Conservation (phyloP, 2,888 invertebrate genomes). For the Allolobophora icterica region DNA sequence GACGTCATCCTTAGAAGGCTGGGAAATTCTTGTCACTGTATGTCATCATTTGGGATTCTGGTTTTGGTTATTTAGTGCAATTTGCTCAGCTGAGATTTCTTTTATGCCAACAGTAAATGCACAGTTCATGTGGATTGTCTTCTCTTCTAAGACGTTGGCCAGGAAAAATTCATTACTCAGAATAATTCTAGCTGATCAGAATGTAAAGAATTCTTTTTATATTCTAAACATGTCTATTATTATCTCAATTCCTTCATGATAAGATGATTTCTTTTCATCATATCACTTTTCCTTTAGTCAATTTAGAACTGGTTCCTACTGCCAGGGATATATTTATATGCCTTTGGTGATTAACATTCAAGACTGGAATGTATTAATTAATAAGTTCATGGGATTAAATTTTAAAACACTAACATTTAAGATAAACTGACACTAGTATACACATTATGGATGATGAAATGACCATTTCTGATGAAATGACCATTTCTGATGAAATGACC, state of each 20-base stretch:
- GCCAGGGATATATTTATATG: not conserved
- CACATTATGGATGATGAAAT: too few species aligned
- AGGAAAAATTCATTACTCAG: not conserved
- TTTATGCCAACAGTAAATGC: not conserved
- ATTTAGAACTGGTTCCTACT: not conserved
- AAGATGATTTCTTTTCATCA: not conserved
- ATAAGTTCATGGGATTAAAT: not conserved
- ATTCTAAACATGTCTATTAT: not conserved
- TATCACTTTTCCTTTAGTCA: not conserved
- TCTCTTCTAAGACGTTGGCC: not conserved
- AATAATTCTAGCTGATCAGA: conserved; percentile 8
- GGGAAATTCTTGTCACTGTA: not conserved
- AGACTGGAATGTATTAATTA: not conserved
- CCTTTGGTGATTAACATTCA: not conserved
- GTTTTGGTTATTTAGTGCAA: not conserved
- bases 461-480: too few species aligned
- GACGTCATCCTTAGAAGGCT: not conserved
- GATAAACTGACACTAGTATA: not conserved
- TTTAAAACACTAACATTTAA: not conserved
- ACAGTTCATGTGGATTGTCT: not conserved
- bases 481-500: too few species aligned
- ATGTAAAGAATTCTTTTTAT: not conserved
- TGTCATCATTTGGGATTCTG: not conserved
- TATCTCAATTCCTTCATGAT: not conserved
- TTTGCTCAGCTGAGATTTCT: not conserved